These are phyloP conservation scores for Coremacera marginata DNA, from an alignment of 2,888 invertebrate genomes.

Conservation along the genomic window DNA sequence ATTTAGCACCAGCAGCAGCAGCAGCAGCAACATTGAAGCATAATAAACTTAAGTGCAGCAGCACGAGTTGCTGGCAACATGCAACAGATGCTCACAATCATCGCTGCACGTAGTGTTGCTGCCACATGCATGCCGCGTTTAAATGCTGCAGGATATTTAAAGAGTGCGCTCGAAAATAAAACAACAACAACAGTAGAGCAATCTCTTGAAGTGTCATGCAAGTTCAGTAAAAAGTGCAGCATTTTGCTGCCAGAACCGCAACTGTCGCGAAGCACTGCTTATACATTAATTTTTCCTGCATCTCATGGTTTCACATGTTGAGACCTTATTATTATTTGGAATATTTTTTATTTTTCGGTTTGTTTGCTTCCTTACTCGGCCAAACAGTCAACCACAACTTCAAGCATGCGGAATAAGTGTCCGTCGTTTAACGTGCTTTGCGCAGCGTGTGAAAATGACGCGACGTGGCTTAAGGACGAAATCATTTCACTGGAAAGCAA, in stretches of 20 bases:
- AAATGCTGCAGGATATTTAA: not conserved
- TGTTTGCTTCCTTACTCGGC: not conserved
- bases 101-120: slow-evolving; percentile 25
- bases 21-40: slow-evolving; percentile 22
- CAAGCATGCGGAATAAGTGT: not conserved
- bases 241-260: not conserved
- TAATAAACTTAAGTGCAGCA: slow-evolving; percentile 47
- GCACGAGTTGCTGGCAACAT: slow-evolving; percentile 42
- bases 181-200: not conserved
- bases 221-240: not conserved
- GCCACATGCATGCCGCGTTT: not conserved
- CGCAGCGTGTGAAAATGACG: not conserved
- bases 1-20: slow-evolving; percentile 29
- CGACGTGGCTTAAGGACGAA: not conserved
- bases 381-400: not conserved
- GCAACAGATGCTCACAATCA: slow-evolving; percentile 48
- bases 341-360: not conserved
- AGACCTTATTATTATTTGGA: not conserved
- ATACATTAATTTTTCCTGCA: slow-evolving; percentile 18
- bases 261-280: slow-evolving; percentile 10
- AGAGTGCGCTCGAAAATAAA: not conserved
- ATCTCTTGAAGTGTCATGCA: not conserved
- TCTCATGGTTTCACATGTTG: slow-evolving; percentile 5
- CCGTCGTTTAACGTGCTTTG: not conserved
- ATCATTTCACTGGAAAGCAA: too few relatives aligned